Conservation (phyloP, 2,888 invertebrate genomes). For the Drosophila barbarae region DNA sequence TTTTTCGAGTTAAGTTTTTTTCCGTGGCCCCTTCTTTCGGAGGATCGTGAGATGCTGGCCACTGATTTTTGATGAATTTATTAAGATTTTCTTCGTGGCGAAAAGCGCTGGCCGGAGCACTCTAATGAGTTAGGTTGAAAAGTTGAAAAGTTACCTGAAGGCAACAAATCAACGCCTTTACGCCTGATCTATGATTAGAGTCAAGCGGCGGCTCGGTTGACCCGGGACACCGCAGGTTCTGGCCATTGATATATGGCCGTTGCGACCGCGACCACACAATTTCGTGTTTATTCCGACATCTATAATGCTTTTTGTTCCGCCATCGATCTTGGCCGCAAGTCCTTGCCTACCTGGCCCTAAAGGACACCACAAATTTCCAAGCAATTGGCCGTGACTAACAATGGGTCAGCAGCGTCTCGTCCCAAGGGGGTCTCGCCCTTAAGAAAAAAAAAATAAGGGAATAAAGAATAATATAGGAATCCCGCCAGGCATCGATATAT, state of each 20-base stretch:
- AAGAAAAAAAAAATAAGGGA: conserved; percentile 19
- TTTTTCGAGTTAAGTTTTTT: not conserved
- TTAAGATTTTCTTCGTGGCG: conserved; percentile 59
- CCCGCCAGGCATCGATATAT: conserved; percentile 50
- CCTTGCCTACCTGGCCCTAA: conserved; percentile 33
- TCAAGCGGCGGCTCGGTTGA: conserved; percentile 34
- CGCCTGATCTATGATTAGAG: conserved; percentile 72
- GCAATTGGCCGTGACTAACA: conserved; percentile 71
- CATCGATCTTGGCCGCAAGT: conserved; percentile 30
- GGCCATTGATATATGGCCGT: conserved; percentile 61
- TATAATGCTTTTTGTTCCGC: conserved; percentile 37
- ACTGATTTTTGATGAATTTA: conserved; percentile 72
- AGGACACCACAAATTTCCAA: conserved; percentile 58
- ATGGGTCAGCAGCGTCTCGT: conserved; percentile 21
- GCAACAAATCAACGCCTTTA: conserved; percentile 67
- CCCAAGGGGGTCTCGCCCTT: conserved; percentile 33
- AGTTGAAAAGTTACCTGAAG: conserved; percentile 41
- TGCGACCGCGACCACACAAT: conserved; percentile 64
- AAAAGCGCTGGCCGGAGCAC: not conserved
- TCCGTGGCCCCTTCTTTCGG: conserved; percentile 20
- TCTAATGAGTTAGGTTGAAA: conserved; percentile 69
- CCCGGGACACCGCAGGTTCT: conserved; percentile 63
- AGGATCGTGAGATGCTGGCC: conserved; percentile 63
- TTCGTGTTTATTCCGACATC: conserved; percentile 37
- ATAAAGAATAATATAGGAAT: conserved; percentile 27